Percentiles rank a stretch among this genome's conserved stretches.
phyloP scores from a whole-genome alignment of 1,140 invertebrate species.

The Drepana arcuata region DNA sequence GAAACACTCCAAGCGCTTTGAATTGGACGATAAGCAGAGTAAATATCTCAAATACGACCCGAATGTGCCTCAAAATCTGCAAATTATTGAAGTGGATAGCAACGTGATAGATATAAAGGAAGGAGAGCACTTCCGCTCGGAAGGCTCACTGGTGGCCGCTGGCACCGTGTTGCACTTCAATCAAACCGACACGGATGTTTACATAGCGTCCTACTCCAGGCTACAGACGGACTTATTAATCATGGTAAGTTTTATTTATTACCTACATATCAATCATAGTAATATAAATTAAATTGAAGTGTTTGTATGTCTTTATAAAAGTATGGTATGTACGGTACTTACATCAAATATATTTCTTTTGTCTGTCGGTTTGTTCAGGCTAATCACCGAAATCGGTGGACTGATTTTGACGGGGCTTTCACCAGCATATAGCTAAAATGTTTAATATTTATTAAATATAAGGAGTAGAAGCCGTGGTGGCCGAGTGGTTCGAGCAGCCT shows the following conservation, averaged over 20 bases:
- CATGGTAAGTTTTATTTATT: constrained; percentile 36
- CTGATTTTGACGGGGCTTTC: no score
- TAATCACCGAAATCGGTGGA: no score
- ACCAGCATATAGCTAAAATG: no score
- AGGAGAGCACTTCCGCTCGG: constrained; percentile 30
- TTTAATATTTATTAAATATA: no score
- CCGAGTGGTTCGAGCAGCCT: no score
- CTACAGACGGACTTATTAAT: constrained; percentile 57
- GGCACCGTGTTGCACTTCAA: constrained; percentile 44
- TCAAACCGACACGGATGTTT: constrained; percentile 42
- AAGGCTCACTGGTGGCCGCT: constrained; percentile 42
- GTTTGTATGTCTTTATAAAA: no score
- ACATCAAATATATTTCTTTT: no score
- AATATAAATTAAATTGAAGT: background rate
- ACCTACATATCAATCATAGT: background rate
- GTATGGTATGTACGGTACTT: no score
- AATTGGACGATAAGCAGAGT: constrained; percentile 33
- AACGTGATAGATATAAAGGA: constrained; percentile 57
- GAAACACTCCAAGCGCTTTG: constrained; percentile 43
- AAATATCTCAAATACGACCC: constrained; percentile 56
- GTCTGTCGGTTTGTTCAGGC: no score
- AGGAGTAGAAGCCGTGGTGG: no score
- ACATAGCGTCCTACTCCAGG: constrained; percentile 36
- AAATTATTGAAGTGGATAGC: constrained; percentile 55
- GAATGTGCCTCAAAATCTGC: constrained; percentile 53